Conservation (phyloP, 2,797 vertebrate species). For the Balearica regulorum region DNA sequence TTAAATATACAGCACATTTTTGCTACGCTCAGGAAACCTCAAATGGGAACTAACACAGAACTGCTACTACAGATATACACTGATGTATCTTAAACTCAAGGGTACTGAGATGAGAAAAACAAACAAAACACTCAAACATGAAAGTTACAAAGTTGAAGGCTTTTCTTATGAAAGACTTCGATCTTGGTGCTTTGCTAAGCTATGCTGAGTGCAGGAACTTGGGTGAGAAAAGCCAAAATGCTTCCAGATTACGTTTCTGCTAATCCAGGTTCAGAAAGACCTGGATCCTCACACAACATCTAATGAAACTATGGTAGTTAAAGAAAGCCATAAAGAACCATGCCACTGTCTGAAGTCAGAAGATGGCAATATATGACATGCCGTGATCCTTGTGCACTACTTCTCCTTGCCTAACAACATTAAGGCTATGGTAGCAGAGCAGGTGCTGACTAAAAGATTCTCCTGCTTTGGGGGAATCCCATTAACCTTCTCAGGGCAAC, state of each 20-base stretch:
- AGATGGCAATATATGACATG: neutral
- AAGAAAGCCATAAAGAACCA: neutral
- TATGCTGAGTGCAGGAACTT: neutral
- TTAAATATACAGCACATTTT: neutral
- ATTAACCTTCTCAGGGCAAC: neutral
- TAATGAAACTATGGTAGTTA: neutral
- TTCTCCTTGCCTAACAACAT: neutral
- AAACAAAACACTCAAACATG: rapidly evolving
- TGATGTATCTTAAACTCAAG: neutral
- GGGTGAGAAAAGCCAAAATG: neutral
- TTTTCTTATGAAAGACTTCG: neutral
- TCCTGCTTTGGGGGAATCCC: neutral
- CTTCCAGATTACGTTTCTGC: neutral
- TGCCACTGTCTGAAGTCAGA: neutral
- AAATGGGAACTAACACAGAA: neutral
- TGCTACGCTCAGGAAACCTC: neutral
- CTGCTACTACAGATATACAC: neutral
- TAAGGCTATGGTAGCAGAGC: neutral
- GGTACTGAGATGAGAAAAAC: neutral
- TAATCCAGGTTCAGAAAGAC: neutral
- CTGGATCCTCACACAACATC: neutral
- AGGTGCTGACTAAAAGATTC: neutral
- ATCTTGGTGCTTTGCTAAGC: neutral
- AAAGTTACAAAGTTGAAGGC: neutral
- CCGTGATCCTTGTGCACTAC: neutral